A percentile compares a stretch with the other conserved stretches of the same genome.
Evolutionary conservation across 1,140 invertebrate genomes (phyloP).

Genomic region (Macrobrachium rosenbergii): DNA sequence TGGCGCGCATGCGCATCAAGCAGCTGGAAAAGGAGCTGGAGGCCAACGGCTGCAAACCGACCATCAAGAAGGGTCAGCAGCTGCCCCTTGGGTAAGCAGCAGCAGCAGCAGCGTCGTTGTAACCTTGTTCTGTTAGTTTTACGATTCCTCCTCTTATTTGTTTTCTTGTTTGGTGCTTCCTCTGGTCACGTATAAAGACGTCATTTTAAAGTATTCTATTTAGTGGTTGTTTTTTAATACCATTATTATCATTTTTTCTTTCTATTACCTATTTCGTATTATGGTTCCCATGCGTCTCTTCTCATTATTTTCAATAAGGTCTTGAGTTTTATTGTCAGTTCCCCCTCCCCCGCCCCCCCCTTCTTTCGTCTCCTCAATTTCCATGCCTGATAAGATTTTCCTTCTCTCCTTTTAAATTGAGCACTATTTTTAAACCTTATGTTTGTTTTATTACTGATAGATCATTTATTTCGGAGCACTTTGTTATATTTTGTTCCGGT

Average conservation of each 20-base stretch:
- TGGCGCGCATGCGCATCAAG: constrained; percentile 84
- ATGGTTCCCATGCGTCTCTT: background rate
- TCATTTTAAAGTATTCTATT: background rate
- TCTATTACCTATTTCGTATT: background rate
- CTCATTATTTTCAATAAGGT: background rate
- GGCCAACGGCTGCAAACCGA: constrained; percentile 31
- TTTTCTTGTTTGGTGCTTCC: background rate
- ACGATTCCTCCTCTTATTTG: background rate
- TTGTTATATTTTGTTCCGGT: too few relatives aligned
- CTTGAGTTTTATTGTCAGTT: background rate
- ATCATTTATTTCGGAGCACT: too few relatives aligned
- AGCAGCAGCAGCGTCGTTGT: background rate
- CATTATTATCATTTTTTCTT: background rate
- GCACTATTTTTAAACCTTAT: too few relatives aligned
- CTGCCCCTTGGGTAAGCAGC: constrained; percentile 4
- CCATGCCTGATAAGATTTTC: background rate
- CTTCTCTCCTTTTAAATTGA: background rate
- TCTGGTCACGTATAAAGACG: background rate
- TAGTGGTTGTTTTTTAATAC: background rate
- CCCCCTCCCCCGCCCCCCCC: too few relatives aligned
- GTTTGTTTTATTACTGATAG: too few relatives aligned
- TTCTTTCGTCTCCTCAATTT: background rate
- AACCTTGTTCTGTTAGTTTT: background rate
- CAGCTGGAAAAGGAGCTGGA: constrained; percentile 82
- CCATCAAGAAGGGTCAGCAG: background rate